Conservation (phyloP, 2,113 vertebrate species). For the Henicopernis longicauda region DNA sequence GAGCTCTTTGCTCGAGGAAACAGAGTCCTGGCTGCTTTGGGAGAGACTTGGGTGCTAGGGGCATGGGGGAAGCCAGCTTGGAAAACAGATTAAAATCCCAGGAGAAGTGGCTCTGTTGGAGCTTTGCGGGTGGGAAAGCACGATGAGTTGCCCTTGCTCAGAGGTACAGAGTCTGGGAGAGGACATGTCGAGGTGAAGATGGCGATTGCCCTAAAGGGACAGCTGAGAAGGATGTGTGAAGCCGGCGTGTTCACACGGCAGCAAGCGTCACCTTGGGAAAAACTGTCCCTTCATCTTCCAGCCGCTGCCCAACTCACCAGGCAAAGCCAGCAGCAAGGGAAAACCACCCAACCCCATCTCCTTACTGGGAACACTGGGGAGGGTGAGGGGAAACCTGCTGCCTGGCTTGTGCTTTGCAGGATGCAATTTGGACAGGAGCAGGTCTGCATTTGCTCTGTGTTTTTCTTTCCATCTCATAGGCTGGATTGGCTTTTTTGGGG, state of each 20-base stretch:
- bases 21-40: neutral
- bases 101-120: neutral
- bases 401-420: neutral
- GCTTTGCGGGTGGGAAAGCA: neutral
- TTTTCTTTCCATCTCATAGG: neutral
- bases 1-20: neutral
- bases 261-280: neutral
- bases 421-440: neutral
- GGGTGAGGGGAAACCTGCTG: neutral
- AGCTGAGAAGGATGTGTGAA: neutral
- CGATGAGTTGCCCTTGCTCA: neutral
- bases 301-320: neutral
- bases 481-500: neutral
- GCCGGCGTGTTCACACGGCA: accelerated
- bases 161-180: neutral
- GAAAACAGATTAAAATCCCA: neutral
- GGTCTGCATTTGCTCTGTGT: neutral
- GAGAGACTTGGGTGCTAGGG: neutral
- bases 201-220: neutral
- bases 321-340: neutral
- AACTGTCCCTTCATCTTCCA: neutral
- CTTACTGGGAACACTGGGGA: neutral
- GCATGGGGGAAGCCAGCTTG: neutral
- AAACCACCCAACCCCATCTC: neutral
- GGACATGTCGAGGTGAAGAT: neutral